A percentile compares a stretch with the other conserved stretches of the same genome.
Conservation (phyloP, 2,888 invertebrate genomes). For the Keiferia lycopersicella region DNA sequence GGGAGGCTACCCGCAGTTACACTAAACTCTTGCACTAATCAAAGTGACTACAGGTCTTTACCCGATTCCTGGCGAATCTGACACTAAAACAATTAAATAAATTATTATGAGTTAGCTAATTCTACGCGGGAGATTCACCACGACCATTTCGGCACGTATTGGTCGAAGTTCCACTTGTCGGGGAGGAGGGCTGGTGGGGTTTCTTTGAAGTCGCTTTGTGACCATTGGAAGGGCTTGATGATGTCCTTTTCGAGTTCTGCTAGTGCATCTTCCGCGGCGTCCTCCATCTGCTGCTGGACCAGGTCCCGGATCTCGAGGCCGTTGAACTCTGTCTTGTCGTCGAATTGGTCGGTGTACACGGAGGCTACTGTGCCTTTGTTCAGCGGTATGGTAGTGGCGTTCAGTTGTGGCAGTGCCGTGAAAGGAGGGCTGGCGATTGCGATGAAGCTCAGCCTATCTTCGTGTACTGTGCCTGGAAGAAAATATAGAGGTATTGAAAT, state of each 20-base stretch:
- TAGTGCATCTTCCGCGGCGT: constrained; percentile 60
- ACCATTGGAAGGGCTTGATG: constrained; percentile 87
- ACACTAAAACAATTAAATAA: constrained; percentile 20
- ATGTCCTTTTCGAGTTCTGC: constrained; percentile 60
- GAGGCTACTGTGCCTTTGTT: constrained; percentile 71
- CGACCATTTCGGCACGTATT: constrained; percentile 81
- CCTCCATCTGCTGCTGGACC: constrained; percentile 63
- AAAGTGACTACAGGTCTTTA: no score
- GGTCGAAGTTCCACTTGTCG: constrained; percentile 86
- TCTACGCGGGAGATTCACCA: constrained; percentile 69
- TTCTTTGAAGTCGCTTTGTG: constrained; percentile 83
- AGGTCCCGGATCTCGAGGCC: constrained; percentile 65
- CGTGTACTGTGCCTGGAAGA: constrained; percentile 38
- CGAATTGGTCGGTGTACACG: constrained; percentile 68
- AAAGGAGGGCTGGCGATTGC: constrained; percentile 69
- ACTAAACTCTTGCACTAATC: not conserved
- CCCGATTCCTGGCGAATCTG: not conserved
- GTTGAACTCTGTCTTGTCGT: constrained; percentile 62
- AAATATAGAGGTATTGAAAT: no score
- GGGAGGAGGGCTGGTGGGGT: constrained; percentile 87
- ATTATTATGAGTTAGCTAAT: constrained; percentile 24
- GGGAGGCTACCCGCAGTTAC: not conserved
- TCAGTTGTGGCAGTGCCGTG: constrained; percentile 48
- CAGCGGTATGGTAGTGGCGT: constrained; percentile 46
- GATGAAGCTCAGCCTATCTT: constrained; percentile 51